A percentile compares a stretch with the other conserved stretches of the same genome.
These are phyloP conservation scores for Ommatoiulus sabulosus DNA, from an alignment of 2,888 invertebrate species.

Conservation along the genomic window DNA sequence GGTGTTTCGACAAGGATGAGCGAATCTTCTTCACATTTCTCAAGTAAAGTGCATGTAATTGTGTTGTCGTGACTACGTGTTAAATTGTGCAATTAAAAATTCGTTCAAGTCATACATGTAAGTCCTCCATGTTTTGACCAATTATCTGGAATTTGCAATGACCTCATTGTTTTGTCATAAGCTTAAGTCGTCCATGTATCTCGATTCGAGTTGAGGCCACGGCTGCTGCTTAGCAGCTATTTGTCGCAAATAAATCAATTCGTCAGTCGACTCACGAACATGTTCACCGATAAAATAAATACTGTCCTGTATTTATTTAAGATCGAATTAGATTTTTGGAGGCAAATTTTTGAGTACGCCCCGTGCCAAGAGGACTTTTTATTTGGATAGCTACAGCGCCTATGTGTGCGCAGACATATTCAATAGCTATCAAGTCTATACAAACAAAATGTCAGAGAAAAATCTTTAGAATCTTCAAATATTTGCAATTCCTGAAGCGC, in stretches of 20 bases:
- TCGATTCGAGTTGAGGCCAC: too few species aligned
- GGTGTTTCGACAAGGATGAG: too few species aligned
- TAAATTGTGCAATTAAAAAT: too few species aligned
- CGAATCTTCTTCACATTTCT: too few species aligned
- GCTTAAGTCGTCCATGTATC: too few species aligned
- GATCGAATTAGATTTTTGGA: conserved; percentile 30
- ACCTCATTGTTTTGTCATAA: too few species aligned
- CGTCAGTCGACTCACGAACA: background rate
- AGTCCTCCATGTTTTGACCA: too few species aligned
- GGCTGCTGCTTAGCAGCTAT: background rate
- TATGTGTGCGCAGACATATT: background rate
- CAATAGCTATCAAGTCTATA: conserved; percentile 36
- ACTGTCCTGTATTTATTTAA: conserved; percentile 22
- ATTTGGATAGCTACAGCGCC: background rate
- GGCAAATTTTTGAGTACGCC: background rate
- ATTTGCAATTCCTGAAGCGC: conserved; percentile 27
- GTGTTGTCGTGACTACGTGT: too few species aligned
- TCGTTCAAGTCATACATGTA: too few species aligned
- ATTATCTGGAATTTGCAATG: too few species aligned
- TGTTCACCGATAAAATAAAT: conserved; percentile 31
- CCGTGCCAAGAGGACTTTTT: conserved; percentile 5
- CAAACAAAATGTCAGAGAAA: conserved; percentile 30
- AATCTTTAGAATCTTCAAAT: conserved; percentile 37
- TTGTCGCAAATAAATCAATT: conserved; percentile 27
- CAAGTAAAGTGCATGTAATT: too few species aligned